Percentiles rank a stretch among this genome's conserved stretches.
These are phyloP conservation scores for Ceyx melanurus DNA, from an alignment of 2,113 vertebrate species.

Conservation along the genomic window DNA sequence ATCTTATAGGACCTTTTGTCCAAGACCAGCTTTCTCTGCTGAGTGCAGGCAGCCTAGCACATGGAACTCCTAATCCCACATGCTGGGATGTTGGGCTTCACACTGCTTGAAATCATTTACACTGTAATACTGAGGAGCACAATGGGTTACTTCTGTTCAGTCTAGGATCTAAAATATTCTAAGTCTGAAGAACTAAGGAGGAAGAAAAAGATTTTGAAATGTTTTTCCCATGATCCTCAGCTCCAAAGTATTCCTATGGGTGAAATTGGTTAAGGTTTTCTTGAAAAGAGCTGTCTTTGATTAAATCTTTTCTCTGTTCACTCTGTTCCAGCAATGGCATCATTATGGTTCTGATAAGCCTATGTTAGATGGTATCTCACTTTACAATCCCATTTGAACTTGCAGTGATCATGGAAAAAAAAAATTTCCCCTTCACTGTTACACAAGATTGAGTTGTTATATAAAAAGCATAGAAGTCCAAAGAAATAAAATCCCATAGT, in stretches of 20 bases:
- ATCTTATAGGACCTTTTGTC: not conserved
- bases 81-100: not conserved
- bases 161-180: not conserved
- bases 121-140: not conserved
- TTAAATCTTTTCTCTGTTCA: slow-evolving; percentile 62
- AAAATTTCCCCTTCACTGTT: not conserved
- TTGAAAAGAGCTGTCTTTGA: slow-evolving; percentile 68
- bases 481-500: slow-evolving; percentile 58
- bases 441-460: slow-evolving; percentile 47
- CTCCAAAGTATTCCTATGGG: slow-evolving; percentile 63
- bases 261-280: slow-evolving; percentile 68
- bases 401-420: not conserved
- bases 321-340: slow-evolving; percentile 20
- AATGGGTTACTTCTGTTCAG: not conserved
- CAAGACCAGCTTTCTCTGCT: not conserved
- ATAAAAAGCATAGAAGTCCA: slow-evolving; percentile 6
- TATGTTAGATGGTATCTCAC: not conserved
- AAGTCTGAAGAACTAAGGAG: slow-evolving; percentile 20
- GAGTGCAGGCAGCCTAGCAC: not conserved
- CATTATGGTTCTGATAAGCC: slow-evolving; percentile 65
- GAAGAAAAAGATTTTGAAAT: slow-evolving; percentile 57
- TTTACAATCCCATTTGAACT: slow-evolving; percentile 43
- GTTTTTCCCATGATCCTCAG: slow-evolving; percentile 29
- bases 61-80: not conserved
- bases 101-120: not conserved